phyloP scores from a whole-genome alignment of 2,797 vertebrate species.

The Cynodonichthys magdalenae region DNA sequence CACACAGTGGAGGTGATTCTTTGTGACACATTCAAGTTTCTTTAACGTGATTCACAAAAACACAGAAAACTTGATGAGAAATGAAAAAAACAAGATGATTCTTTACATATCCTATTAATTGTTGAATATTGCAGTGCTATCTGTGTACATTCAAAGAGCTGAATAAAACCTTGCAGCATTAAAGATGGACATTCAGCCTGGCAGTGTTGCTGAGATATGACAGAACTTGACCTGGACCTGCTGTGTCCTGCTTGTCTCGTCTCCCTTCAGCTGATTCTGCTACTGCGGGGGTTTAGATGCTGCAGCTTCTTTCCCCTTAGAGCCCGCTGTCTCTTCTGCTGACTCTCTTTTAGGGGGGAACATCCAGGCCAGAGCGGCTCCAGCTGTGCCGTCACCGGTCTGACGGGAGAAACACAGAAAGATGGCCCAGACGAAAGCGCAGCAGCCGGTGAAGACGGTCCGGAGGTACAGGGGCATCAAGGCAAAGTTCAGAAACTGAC shows the following conservation, averaged over 20 bases:
- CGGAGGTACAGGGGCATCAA: conserved; percentile 86
- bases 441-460: conserved; percentile 88
- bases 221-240: neutral
- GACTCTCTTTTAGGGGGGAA: conserved; percentile 41
- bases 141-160: conserved; percentile 21
- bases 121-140: neutral
- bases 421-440: conserved; percentile 89
- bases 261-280: neutral
- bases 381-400: conserved; percentile 83
- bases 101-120: neutral
- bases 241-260: neutral
- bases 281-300: conserved; percentile 32
- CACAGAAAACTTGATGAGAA: neutral
- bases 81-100: no score
- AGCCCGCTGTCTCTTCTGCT: conserved; percentile 13
- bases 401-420: conserved; percentile 92
- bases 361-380: conserved; percentile 78
- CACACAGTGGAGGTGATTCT: conserved; percentile 24
- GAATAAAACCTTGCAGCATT: conserved; percentile 21
- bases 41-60: conserved; percentile 8
- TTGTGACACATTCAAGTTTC: conserved; percentile 1
- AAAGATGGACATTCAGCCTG: conserved; percentile 3
- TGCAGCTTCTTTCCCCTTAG: conserved; percentile 3
- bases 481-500: conserved; percentile 89
- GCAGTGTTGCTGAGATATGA: conserved; percentile 9